These are phyloP conservation scores for Drosophila ananassae DNA, from an alignment of 1,140 invertebrate species.

Conservation along the genomic window DNA sequence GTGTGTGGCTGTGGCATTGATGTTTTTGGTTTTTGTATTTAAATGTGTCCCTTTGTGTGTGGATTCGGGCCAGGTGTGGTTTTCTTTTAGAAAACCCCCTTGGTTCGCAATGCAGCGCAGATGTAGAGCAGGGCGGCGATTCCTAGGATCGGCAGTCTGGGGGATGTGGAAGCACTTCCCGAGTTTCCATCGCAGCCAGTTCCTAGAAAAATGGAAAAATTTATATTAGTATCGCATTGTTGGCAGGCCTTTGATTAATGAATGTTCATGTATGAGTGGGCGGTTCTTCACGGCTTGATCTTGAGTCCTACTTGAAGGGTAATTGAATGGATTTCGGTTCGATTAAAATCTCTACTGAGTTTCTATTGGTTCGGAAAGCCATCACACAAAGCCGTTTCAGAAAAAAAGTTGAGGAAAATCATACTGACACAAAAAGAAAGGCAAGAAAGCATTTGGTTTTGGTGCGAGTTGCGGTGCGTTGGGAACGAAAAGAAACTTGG, in stretches of 20 bases:
- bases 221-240: neutral
- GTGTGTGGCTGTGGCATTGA: slow-evolving; percentile 26
- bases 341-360: slow-evolving; percentile 3
- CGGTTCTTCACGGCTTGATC: slow-evolving; percentile 23
- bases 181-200: slow-evolving; percentile 55
- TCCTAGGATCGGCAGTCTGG: slow-evolving; percentile 49
- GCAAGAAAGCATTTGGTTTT: slow-evolving; percentile 48
- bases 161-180: slow-evolving; percentile 69
- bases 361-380: neutral
- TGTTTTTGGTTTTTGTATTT: neutral
- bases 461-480: slow-evolving; percentile 73
- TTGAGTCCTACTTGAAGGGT: slow-evolving; percentile 15
- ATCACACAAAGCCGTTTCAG: slow-evolving; percentile 12
- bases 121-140: slow-evolving; percentile 57
- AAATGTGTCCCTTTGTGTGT: slow-evolving; percentile 21
- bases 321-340: slow-evolving; percentile 9
- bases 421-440: slow-evolving; percentile 17
- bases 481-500: slow-evolving; percentile 40
- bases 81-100: slow-evolving; percentile 77
- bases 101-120: slow-evolving; percentile 46
- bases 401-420: slow-evolving; percentile 20
- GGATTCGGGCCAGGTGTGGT: slow-evolving; percentile 35
- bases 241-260: neutral
- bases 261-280: slow-evolving; percentile 38
- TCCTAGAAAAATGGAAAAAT: slow-evolving; percentile 27